phyloP scores from a whole-genome alignment of 2,113 vertebrate species.

The Xiphophorus couchianus region DNA sequence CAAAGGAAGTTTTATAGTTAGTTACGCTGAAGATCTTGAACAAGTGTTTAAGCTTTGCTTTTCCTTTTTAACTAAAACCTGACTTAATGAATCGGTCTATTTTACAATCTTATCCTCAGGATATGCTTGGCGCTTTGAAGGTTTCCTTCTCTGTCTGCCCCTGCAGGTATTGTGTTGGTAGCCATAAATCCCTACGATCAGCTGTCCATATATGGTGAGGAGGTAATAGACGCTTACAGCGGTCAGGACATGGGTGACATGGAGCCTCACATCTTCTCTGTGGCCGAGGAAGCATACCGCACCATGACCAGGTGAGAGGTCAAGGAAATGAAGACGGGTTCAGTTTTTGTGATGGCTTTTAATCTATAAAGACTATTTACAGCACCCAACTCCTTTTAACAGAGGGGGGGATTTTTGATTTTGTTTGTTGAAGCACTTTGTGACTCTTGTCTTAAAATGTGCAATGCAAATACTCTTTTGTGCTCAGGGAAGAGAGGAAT shows the following conservation, averaged over 20 bases:
- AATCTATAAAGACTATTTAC: background rate
- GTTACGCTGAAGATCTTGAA: background rate
- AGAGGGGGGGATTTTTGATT: too few species aligned
- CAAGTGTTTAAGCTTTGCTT: background rate
- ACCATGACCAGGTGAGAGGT: conserved; percentile 81
- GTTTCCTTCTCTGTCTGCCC: background rate
- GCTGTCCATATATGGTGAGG: conserved; percentile 83
- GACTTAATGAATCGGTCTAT: background rate
- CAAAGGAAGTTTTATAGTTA: background rate
- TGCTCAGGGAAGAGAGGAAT: conserved; percentile 79
- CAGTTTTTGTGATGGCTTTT: background rate
- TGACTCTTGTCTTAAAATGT: too few species aligned
- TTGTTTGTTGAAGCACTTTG: too few species aligned
- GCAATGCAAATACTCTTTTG: background rate
- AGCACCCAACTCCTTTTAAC: too few species aligned
- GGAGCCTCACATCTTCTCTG: conserved; percentile 85
- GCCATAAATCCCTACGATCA: conserved; percentile 84
- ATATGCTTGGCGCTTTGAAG: background rate
- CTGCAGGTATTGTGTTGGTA: conserved; percentile 82
- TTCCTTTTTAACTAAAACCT: background rate
- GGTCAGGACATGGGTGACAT: conserved; percentile 82
- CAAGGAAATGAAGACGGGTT: background rate
- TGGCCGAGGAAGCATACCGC: conserved; percentile 82
- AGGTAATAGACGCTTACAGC: conserved; percentile 84
- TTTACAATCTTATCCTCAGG: background rate